Base-by-base conservation (phyloP, 2,113 vertebrate genomes). In the Fukomys damarensis region DNA sequence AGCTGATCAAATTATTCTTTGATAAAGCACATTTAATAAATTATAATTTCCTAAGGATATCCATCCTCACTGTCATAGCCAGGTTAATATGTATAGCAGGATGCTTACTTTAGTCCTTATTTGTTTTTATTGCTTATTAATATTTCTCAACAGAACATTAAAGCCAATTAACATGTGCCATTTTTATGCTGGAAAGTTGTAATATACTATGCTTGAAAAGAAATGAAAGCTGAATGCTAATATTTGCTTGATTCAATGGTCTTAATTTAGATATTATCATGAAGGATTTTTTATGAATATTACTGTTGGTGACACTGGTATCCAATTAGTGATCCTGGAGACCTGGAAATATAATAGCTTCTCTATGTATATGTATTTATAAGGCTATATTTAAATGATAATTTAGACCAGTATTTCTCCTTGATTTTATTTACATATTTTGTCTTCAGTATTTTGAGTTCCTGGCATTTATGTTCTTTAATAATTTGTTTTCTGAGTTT, bases 351-450 rank as follows among this genome's bases (percentile, higher is more conserved):
- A 92, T 52, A 84, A 94, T 83, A 90, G 11, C 16, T 94, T 93
- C 56, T 79, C 26, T 93, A 2, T 92, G 10, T 86, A 38, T 74
- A 2, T 84, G 20, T 89, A 30, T 61, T 96, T 96, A 82, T 86
- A 93, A 93, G n/a, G 6, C 19, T 86, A 7, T 0, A 0, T 97
- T 97, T 97, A 79, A 52, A 66, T 90, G 77, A 46, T 95, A 91
- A 59, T 88, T 96, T 54, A 12, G 92, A 91, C 63, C 49, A 95
- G 58, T 35, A 79, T 3, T 82, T 86, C 11, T 95, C 28, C 16
- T 58, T 96, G 87, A 56, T 72, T 97, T 93, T 98, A 76, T 41
- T 95, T 98, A 74, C 14, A 92, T 96, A 96, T 94, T 93, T 89
- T 87, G 1, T 88, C 46, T 96, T 89, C 43, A 89, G 85, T 96